Conservation (phyloP, 2,797 vertebrate species). For the Chromis chromis region DNA sequence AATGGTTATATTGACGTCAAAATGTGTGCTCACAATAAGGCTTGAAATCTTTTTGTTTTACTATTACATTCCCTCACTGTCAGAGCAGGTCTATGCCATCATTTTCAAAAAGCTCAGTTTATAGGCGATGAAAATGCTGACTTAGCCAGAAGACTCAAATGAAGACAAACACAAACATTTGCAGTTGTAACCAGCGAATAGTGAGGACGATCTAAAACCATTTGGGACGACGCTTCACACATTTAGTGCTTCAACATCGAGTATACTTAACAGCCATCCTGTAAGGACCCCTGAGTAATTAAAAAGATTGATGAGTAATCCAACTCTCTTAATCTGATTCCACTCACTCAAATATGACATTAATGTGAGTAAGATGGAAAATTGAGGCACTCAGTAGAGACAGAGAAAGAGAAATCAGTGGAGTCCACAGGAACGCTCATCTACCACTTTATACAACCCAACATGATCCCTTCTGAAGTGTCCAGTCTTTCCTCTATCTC, state of each 20-base stretch:
- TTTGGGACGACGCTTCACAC: too few species aligned
- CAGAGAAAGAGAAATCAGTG: conserved; percentile 13
- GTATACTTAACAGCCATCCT: neutral
- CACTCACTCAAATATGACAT: neutral
- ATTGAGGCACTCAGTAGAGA: neutral
- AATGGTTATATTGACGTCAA: neutral
- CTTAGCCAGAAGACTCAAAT: neutral
- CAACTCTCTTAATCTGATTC: neutral
- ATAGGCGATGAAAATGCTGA: neutral
- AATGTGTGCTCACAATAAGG: neutral
- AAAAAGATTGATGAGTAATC: neutral
- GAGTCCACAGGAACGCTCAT: conserved; percentile 44
- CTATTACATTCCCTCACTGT: neutral
- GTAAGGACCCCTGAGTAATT: neutral
- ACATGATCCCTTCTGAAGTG: conserved; percentile 33
- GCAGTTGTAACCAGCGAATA: neutral
- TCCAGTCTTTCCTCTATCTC: neutral
- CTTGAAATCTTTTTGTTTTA: neutral
- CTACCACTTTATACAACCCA: conserved; percentile 35
- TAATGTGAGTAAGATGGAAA: conserved; percentile 2
- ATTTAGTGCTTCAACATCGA: neutral
- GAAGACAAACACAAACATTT: neutral
- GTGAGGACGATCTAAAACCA: neutral
- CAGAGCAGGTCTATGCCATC: neutral
- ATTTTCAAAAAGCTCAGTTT: neutral